A percentile compares a stretch with the other conserved stretches of the same genome.
Conservation (phyloP, 1,140 invertebrate genomes). For the Pogonomyrmex barbatus region DNA sequence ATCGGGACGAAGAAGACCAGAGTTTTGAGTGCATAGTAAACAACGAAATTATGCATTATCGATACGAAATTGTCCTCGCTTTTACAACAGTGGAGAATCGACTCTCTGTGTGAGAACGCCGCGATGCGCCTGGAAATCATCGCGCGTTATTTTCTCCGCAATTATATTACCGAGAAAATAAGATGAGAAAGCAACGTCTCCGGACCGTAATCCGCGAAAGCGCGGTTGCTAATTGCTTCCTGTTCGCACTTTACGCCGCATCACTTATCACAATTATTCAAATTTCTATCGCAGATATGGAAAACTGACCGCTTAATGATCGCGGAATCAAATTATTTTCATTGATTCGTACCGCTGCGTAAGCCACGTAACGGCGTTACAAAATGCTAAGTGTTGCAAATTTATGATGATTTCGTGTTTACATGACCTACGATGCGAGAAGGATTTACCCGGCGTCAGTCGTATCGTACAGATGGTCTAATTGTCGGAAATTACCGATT, state of each 20-base stretch:
- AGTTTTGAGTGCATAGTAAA: constrained; percentile 42
- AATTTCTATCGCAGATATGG: constrained; percentile 10
- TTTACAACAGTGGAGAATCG: constrained; percentile 38
- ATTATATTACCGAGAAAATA: constrained; percentile 76
- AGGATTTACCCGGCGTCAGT: background rate
- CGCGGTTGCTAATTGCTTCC: constrained; percentile 73
- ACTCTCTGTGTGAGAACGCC: constrained; percentile 49
- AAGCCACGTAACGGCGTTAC: constrained; percentile 18
- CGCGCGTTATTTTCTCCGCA: constrained; percentile 74
- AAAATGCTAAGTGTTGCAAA: constrained; percentile 6
- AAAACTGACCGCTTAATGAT: constrained; percentile 52
- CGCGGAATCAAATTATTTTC: constrained; percentile 35
- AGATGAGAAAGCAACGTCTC: constrained; percentile 72
- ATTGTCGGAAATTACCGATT: constrained; percentile 5
- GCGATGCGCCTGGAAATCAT: constrained; percentile 67
- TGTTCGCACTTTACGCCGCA: constrained; percentile 67
- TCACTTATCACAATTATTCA: constrained; percentile 62
- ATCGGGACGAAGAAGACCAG: background rate
- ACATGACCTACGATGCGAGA: background rate
- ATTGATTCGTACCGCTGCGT: constrained; percentile 5
- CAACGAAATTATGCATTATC: constrained; percentile 64
- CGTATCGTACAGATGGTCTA: background rate
- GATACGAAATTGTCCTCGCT: constrained; percentile 51
- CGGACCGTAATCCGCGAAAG: constrained; percentile 74
- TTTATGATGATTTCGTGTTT: background rate